Evolutionary conservation across 2,797 vertebrate species (phyloP).

Genomic region (Tokudaia tokunoshimensis): DNA sequence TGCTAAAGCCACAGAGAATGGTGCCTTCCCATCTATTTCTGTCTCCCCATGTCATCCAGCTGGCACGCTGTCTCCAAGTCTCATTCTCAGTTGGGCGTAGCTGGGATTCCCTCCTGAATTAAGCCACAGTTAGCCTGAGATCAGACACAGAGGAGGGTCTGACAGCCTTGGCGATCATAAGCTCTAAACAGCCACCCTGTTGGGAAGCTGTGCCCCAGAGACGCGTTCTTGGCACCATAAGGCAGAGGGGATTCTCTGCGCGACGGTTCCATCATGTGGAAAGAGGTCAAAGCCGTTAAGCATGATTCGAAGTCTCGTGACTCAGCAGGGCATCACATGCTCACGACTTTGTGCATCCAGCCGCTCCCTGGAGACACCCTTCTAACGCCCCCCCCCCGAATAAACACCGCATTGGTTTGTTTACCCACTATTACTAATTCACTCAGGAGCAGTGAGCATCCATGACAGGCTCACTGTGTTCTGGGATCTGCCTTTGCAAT

Average conservation of each 20-base stretch:
- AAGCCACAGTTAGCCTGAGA: background rate
- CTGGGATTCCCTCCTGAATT: background rate
- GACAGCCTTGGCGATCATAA: background rate
- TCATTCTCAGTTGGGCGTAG: background rate
- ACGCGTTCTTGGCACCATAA: background rate
- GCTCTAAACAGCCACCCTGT: background rate
- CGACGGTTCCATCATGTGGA: background rate
- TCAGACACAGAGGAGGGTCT: background rate
- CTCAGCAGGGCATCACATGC: background rate
- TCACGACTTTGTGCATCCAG: background rate
- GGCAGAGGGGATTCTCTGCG: background rate
- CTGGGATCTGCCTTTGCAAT: background rate
- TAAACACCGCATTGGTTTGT: background rate
- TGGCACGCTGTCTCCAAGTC: background rate
- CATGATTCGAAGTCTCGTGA: background rate
- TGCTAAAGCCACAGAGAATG: background rate
- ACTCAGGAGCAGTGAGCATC: background rate
- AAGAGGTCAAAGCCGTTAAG: background rate
- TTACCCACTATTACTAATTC: background rate
- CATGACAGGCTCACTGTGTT: accelerated
- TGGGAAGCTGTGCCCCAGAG: background rate
- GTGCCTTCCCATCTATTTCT: slow-evolving; percentile 28
- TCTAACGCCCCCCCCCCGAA: background rate
- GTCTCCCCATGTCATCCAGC: background rate
- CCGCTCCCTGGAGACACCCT: background rate